These are phyloP conservation scores for Noctilio leporinus DNA, from an alignment of 2,113 vertebrate species.

Conservation along the genomic window DNA sequence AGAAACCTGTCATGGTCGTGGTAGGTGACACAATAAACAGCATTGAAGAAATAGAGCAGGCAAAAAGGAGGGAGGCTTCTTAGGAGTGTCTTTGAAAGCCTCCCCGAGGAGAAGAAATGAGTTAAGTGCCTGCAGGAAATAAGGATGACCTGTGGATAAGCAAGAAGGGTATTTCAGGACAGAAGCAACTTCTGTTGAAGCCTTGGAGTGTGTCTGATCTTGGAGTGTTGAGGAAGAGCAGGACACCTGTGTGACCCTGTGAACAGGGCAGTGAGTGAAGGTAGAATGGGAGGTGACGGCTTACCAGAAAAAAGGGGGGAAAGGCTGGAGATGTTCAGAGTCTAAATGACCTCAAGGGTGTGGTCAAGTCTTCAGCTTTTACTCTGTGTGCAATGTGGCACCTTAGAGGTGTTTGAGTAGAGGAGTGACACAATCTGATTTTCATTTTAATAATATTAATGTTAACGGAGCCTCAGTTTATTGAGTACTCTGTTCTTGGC, in stretches of 20 bases:
- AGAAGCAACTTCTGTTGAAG: not conserved
- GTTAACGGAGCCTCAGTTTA: not conserved
- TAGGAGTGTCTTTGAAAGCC: not conserved
- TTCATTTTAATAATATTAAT: not conserved
- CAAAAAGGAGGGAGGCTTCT: not conserved
- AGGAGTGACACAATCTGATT: not conserved
- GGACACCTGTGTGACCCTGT: not conserved
- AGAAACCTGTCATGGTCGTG: not conserved
- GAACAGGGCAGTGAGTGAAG: not conserved
- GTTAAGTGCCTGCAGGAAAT: not conserved
- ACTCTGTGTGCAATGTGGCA: not conserved
- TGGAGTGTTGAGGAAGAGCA: not conserved
- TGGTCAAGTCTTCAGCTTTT: not conserved
- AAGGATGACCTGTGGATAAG: accelerated
- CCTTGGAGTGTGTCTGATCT: not conserved
- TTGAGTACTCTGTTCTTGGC: not conserved
- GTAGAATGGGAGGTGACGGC: not conserved
- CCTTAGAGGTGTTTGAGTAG: not conserved
- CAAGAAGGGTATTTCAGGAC: not conserved
- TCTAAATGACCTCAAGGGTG: not conserved
- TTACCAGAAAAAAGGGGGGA: not conserved
- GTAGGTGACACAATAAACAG: not conserved
- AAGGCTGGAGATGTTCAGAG: accelerated
- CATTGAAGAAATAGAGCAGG: not conserved
- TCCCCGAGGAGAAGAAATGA: not conserved